Evolutionary conservation across 2,797 vertebrate genomes (phyloP).

Genomic region (Spea hammondii): DNA sequence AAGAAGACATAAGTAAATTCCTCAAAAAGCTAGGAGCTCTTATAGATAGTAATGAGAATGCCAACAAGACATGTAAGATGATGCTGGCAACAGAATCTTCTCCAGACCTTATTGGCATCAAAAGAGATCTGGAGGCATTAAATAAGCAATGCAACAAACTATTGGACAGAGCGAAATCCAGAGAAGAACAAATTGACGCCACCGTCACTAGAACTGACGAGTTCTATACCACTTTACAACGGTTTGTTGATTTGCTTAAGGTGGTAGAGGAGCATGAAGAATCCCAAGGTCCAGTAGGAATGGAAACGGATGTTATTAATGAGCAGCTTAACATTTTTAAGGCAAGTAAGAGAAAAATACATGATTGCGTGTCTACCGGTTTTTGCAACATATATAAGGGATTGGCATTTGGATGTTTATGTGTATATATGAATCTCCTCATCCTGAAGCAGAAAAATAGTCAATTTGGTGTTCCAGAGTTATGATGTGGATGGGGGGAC

Average conservation of each 20-base stretch:
- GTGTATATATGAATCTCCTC: too few species aligned
- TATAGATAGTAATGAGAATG: conserved; percentile 77
- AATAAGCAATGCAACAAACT: conserved; percentile 95
- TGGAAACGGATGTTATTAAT: conserved; percentile 94
- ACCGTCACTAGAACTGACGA: conserved; percentile 77
- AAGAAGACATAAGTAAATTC: conserved; percentile 75
- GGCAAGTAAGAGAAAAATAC: conserved; percentile 70
- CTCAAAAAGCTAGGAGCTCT: conserved; percentile 82
- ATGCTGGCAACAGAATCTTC: conserved; percentile 87
- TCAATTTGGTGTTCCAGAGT: too few species aligned
- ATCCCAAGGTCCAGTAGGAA: conserved; percentile 87
- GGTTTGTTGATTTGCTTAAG: conserved; percentile 70
- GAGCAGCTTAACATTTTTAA: conserved; percentile 90
- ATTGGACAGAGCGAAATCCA: conserved; percentile 81
- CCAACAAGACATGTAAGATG: conserved; percentile 86
- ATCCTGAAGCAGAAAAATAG: too few species aligned
- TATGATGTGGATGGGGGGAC: too few species aligned
- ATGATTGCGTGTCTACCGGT: background rate
- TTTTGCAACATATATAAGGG: background rate
- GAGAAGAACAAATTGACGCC: conserved; percentile 78
- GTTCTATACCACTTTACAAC: conserved; percentile 76
- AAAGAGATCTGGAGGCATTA: conserved; percentile 89
- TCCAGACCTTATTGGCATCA: conserved; percentile 88
- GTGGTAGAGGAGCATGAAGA: conserved; percentile 81
- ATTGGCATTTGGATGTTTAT: too few species aligned